phyloP scores from a whole-genome alignment of 2,888 invertebrate species.

The Subacronicta megacephala region DNA sequence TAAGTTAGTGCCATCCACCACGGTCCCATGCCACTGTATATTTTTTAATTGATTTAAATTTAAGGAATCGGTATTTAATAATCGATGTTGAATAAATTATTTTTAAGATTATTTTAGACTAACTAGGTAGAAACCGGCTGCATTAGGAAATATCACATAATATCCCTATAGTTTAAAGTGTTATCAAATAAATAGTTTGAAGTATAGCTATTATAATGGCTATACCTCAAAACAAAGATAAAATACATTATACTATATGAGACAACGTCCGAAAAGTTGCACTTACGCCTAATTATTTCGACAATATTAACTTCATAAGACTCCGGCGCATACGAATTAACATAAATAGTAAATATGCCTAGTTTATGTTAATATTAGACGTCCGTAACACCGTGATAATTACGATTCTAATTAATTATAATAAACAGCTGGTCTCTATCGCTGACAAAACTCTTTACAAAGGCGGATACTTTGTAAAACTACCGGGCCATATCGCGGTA shows the following conservation, averaged over 20 bases:
- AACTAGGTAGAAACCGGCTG: too few species aligned
- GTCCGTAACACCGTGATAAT: conserved; percentile 52
- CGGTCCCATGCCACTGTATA: too few species aligned
- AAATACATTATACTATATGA: conserved; percentile 19
- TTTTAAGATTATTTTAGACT: too few species aligned
- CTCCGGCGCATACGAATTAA: conserved; percentile 38
- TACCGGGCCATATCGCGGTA: conserved; percentile 30
- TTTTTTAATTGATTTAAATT: too few species aligned
- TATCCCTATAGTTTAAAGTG: too few species aligned
- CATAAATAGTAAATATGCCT: conserved; percentile 48
- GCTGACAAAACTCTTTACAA: conserved; percentile 49
- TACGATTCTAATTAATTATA: conserved; percentile 57
- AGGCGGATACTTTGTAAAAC: conserved; percentile 47
- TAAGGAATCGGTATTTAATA: too few species aligned
- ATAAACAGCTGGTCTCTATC: conserved; percentile 44
- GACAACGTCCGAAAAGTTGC: conserved; percentile 5
- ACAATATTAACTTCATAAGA: conserved; percentile 32
- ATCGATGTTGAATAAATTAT: too few species aligned
- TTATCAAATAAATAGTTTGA: background rate
- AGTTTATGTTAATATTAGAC: conserved; percentile 42
- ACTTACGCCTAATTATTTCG: conserved; percentile 30
- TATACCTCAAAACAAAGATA: conserved; percentile 7
- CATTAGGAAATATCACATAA: too few species aligned
- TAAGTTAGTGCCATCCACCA: too few species aligned
- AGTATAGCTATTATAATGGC: background rate